A percentile compares a stretch with the other conserved stretches of the same genome.
phyloP scores from a whole-genome alignment of 2,797 vertebrate genomes.

The Potorous gilbertii region DNA sequence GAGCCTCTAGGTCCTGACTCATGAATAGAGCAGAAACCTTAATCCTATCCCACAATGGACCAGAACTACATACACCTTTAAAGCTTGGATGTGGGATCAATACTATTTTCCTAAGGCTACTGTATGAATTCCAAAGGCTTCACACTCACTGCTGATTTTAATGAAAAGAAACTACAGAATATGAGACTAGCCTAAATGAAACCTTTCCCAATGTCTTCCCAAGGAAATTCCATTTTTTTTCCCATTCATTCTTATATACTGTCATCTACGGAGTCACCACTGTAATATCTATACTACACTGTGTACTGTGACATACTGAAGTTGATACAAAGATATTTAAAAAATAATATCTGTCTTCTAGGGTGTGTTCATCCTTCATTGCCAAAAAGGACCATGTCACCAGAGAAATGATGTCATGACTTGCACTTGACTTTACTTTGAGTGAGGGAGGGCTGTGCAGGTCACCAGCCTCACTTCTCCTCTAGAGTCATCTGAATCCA shows the following conservation, averaged over 20 bases:
- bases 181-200: not conserved
- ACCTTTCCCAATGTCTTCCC: not conserved
- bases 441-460: no score
- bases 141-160: not conserved
- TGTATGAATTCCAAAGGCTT: not conserved
- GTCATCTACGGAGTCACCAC: not conserved
- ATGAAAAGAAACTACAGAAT: not conserved
- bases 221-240: not conserved
- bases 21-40: not conserved
- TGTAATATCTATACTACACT: not conserved
- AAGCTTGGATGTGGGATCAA: not conserved
- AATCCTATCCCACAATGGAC: not conserved
- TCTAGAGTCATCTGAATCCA: no score
- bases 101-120: not conserved
- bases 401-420: no score
- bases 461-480: no score
- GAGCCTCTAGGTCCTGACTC: not conserved
- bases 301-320: not conserved
- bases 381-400: no score
- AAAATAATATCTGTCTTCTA: not conserved
- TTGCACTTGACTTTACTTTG: no score
- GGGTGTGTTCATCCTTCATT: no score
- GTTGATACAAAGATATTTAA: not conserved
- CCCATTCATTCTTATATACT: not conserved
- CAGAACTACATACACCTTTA: not conserved